A percentile compares a stretch with the other conserved stretches of the same genome.
phyloP scores from a whole-genome alignment of 2,113 vertebrate species.

The Nothoprocta perdicaria region DNA sequence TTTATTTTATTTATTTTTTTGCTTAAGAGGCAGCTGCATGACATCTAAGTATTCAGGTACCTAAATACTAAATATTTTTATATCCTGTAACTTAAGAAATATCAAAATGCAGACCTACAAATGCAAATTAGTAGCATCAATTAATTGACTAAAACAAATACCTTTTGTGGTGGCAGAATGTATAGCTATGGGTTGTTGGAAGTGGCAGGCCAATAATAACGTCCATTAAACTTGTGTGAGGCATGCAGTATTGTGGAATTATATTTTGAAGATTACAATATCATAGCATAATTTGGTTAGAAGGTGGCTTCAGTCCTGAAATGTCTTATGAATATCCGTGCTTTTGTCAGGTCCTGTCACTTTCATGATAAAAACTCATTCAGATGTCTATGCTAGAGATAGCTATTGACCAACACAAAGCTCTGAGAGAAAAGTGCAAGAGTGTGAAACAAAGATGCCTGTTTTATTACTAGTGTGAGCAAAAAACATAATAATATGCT shows the following conservation, averaged over 20 bases:
- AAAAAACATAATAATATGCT: neutral
- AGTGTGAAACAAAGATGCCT: neutral
- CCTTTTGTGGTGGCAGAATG: neutral
- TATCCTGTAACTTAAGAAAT: neutral
- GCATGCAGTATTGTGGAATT: neutral
- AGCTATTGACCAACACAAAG: neutral
- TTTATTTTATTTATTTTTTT: neutral
- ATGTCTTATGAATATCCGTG: fast-evolving
- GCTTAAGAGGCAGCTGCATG: neutral
- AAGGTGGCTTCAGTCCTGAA: neutral
- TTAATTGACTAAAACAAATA: neutral
- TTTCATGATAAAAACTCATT: neutral
- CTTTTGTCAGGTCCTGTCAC: neutral
- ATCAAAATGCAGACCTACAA: neutral
- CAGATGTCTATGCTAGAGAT: neutral
- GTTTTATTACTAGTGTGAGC: neutral
- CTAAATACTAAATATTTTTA: neutral
- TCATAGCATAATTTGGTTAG: neutral
- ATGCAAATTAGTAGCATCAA: neutral
- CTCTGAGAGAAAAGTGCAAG: neutral
- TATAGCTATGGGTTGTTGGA: neutral
- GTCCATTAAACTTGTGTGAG: fast-evolving
- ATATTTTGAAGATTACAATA: neutral
- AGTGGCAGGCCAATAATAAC: neutral
- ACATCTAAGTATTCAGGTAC: neutral